Evolutionary conservation across 2,113 vertebrate genomes (phyloP).

Genomic region (Microcebus murinus): DNA sequence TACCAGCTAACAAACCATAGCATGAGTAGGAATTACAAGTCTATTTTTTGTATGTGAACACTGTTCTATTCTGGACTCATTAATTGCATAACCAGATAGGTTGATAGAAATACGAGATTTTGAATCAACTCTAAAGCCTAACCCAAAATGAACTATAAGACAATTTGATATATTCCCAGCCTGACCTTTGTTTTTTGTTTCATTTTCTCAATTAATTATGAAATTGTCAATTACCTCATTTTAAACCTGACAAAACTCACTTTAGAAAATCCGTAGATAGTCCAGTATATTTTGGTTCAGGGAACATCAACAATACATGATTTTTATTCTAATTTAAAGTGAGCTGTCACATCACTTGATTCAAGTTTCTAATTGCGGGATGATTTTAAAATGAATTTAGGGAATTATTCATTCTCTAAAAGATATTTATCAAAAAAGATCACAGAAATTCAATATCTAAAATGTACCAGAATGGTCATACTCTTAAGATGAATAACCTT

Average conservation of each 20-base stretch:
- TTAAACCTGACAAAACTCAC: not conserved
- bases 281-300: not conserved
- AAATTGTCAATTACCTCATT: slow-evolving; percentile 42
- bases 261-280: not conserved
- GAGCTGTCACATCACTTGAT: not conserved
- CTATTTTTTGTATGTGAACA: not conserved
- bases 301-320: not conserved
- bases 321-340: not conserved
- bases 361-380: slow-evolving; percentile 21
- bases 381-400: not conserved
- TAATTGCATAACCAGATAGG: not conserved
- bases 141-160: not conserved
- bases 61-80: not conserved
- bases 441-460: not conserved
- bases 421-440: not conserved
- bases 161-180: not conserved
- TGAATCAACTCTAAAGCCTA: not conserved
- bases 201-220: not conserved
- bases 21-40: not conserved
- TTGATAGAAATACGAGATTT: not conserved
- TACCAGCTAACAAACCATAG: not conserved
- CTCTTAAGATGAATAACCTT: not conserved
- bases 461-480: not conserved
- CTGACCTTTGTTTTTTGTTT: not conserved
- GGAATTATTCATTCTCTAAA: not conserved